phyloP scores from a whole-genome alignment of 2,113 vertebrate genomes.

The Herpailurus yagouaroundi region DNA sequence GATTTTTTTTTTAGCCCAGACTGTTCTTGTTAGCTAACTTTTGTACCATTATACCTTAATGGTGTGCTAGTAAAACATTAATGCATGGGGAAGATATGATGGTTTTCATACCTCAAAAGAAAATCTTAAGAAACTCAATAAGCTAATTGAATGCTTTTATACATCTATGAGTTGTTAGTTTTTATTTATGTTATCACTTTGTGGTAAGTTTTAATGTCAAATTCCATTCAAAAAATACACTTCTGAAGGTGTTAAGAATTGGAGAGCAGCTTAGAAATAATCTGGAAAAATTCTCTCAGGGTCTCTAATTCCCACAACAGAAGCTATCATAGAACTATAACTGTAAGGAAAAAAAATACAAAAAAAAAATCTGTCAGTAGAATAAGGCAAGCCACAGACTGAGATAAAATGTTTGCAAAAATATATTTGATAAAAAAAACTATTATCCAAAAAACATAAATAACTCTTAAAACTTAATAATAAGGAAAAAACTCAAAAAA shows the following conservation, averaged over 20 bases:
- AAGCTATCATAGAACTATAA: background rate
- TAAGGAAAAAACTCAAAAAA: background rate
- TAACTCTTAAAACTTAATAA: background rate
- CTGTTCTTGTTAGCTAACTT: background rate
- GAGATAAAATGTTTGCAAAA: background rate
- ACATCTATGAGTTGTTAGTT: background rate
- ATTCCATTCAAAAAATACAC: background rate
- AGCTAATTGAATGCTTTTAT: background rate
- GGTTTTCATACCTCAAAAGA: background rate
- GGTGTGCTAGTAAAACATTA: background rate
- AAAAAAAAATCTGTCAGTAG: background rate
- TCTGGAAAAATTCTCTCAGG: background rate
- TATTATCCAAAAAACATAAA: background rate
- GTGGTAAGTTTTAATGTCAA: background rate
- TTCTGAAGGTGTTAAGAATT: background rate
- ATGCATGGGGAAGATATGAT: background rate
- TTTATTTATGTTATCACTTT: background rate
- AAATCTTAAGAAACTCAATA: background rate
- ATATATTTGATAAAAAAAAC: background rate
- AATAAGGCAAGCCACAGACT: background rate
- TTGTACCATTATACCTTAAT: background rate
- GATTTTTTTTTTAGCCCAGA: background rate
- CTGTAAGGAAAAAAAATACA: background rate
- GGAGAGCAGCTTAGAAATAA: background rate
- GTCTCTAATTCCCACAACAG: background rate